Conservation (phyloP, 2,797 vertebrate species). For the Myotis planiceps region DNA sequence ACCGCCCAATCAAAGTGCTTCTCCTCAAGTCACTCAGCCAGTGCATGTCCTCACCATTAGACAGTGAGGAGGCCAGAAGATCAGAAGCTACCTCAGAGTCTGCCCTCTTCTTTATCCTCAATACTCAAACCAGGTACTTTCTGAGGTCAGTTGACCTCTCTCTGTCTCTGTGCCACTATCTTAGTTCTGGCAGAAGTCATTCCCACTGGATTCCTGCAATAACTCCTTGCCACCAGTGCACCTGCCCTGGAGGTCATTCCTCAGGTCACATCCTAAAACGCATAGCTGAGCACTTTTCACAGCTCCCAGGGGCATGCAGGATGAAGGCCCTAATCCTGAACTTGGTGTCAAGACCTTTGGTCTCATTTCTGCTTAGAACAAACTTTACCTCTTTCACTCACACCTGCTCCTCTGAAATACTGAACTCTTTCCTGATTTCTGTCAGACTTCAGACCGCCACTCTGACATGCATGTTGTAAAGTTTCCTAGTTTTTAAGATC, state of each 20-base stretch:
- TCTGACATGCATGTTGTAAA: background rate
- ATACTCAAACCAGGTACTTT: background rate
- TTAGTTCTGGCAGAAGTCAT: background rate
- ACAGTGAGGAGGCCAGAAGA: background rate
- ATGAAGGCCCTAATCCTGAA: background rate
- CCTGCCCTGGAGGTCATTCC: background rate
- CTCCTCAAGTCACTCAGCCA: rapidly evolving
- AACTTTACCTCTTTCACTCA: background rate
- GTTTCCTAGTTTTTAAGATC: background rate
- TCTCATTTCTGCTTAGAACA: background rate
- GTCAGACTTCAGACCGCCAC: background rate
- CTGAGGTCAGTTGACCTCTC: too few relatives aligned
- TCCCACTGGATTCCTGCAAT: too few relatives aligned
- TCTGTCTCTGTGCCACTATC: background rate
- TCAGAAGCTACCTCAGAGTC: background rate
- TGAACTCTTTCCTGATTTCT: background rate
- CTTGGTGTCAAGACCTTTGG: background rate
- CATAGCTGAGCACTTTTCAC: background rate
- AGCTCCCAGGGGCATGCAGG: background rate
- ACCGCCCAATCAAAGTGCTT: background rate
- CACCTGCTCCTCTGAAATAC: background rate
- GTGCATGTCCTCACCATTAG: background rate
- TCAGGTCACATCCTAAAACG: background rate
- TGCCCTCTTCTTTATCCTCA: background rate
- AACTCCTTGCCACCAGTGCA: background rate